phyloP scores from a whole-genome alignment of 2,888 invertebrate genomes.

The Saturnia japonica region DNA sequence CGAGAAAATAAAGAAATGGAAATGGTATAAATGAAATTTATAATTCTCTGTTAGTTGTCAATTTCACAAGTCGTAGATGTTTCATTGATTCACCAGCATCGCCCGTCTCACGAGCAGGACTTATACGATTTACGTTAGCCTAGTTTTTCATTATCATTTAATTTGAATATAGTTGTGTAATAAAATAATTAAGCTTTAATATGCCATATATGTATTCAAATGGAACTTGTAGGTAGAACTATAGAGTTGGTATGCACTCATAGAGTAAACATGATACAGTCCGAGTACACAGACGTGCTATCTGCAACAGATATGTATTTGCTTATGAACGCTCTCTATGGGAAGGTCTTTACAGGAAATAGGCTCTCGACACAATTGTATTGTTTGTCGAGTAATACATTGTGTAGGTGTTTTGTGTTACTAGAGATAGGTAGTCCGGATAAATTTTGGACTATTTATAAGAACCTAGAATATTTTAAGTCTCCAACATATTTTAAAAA shows the following conservation, averaged over 20 bases:
- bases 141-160: too few species aligned
- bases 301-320: slow-evolving; percentile 39
- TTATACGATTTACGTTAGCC: too few species aligned
- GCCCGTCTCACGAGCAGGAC: too few species aligned
- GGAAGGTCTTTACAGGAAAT: slow-evolving; percentile 32
- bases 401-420: background rate
- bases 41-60: too few species aligned
- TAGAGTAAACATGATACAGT: slow-evolving; percentile 30
- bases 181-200: background rate
- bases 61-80: too few species aligned
- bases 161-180: too few species aligned
- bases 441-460: background rate
- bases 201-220: background rate
- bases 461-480: too few species aligned
- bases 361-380: slow-evolving; percentile 34
- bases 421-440: background rate
- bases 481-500: too few species aligned
- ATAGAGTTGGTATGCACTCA: background rate
- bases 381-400: slow-evolving; percentile 5
- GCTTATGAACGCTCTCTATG: slow-evolving; percentile 20
- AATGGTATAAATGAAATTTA: too few species aligned
- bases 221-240: background rate
- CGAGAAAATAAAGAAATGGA: too few species aligned
- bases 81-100: too few species aligned
- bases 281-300: slow-evolving; percentile 30